Evolutionary conservation across 2,113 vertebrate species (phyloP).

Genomic region (Haliaeetus leucogaster): DNA sequence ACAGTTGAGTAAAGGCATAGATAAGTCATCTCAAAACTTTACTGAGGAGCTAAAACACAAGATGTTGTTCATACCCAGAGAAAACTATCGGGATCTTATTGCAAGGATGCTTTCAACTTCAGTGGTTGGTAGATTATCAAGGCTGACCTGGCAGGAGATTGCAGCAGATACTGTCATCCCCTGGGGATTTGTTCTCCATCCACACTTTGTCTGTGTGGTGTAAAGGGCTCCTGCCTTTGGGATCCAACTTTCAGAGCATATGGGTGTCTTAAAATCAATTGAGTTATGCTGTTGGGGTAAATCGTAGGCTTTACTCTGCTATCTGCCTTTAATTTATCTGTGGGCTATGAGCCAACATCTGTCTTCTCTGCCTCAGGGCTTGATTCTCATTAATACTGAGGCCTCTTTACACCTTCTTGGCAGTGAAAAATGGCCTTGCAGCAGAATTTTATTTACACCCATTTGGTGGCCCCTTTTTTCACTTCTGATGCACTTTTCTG

Average conservation of each 20-base stretch:
- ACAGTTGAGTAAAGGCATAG: neutral
- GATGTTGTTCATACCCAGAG: fast-evolving
- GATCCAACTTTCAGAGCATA: neutral
- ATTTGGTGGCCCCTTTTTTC: neutral
- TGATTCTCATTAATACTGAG: neutral
- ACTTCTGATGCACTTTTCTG: neutral
- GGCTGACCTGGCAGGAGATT: neutral
- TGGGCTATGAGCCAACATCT: neutral
- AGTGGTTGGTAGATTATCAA: neutral
- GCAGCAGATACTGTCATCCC: neutral
- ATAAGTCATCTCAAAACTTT: neutral
- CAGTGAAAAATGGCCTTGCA: neutral
- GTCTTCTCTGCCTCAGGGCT: neutral
- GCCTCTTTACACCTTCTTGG: constrained; percentile 7
- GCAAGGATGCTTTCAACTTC: neutral
- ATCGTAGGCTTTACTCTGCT: neutral
- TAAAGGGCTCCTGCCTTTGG: neutral
- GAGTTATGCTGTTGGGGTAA: neutral
- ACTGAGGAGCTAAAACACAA: neutral
- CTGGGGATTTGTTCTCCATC: neutral
- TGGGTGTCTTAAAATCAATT: neutral
- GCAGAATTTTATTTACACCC: neutral
- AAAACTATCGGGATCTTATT: neutral
- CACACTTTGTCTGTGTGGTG: neutral
- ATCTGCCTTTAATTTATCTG: neutral